Conservation (phyloP, 2,113 vertebrate genomes). For the Macheiramphus alcinus region DNA sequence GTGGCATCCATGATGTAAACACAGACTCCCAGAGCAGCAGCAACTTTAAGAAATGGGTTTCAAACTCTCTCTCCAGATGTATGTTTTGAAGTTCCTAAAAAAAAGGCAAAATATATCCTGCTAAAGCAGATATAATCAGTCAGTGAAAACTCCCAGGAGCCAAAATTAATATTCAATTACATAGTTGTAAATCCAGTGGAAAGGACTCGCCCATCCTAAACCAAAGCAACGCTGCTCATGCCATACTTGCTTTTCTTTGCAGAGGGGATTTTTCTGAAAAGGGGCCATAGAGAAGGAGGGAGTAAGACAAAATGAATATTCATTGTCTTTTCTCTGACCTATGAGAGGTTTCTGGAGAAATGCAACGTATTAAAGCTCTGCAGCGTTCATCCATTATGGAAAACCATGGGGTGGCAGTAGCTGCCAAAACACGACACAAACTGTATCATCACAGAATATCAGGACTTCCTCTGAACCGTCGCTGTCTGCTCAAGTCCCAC, state of each 20-base stretch:
- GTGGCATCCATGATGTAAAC: constrained; percentile 11
- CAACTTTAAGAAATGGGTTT: constrained; percentile 38
- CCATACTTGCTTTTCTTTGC: background rate
- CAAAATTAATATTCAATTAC: background rate
- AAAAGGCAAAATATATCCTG: background rate
- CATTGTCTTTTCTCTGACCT: background rate
- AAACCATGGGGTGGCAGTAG: constrained; percentile 36
- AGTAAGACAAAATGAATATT: background rate
- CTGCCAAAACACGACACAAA: background rate
- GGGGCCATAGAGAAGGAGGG: background rate
- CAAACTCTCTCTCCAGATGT: constrained; percentile 53
- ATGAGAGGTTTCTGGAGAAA: background rate
- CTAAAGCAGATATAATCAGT: background rate
- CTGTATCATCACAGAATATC: background rate
- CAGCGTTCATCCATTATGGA: background rate
- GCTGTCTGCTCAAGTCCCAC: background rate
- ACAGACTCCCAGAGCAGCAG: constrained; percentile 9
- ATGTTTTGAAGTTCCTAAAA: background rate
- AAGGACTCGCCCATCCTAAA: background rate
- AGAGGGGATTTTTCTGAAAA: background rate
- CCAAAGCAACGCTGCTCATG: background rate
- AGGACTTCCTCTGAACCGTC: background rate
- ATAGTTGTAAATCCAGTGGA: background rate
- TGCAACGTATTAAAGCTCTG: background rate
- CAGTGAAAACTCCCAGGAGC: background rate